Evolutionary conservation across 2,888 invertebrate species (phyloP), one percentile per base, ranked within the genome.

Genomic region (Cepaea hortensis): DNA sequence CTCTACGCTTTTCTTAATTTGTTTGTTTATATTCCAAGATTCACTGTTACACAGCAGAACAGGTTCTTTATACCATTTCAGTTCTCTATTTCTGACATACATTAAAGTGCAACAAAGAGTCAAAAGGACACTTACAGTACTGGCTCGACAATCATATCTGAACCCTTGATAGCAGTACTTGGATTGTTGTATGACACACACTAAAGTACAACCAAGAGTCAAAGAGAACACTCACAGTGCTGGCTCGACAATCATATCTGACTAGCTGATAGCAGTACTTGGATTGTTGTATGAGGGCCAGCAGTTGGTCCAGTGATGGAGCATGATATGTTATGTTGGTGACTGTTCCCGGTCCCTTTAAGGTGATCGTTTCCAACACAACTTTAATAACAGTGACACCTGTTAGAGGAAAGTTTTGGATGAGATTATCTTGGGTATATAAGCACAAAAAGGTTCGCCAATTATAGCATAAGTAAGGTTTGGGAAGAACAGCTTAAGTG

Each of bases 111-210:
- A 46, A 75, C 7, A 0, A 46, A 46, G 50, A 48, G 15, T 61
- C 20, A 18, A n/a, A 55, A 77, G 23, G 3, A 61, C 55, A 88
- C 88, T 85, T 87, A 93, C 93, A 87, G 88, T 88, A 15, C 91
- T 91, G 18, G 89, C 89, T 55, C 23, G 81, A 80, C 93, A 93
- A 84, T 90, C 89, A 73, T 89, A 90, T 87, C 89, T 92, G 82
- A 92, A n/a, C n/a, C n/a, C n/a, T n/a, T 91, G 91, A 83, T 90
- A 91, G 83, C 93, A 93, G 88, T 86, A 90, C 2, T 50, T 48
- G 11, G 92, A 91, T 82, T 91, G 91, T 83, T 90, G 7, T 55
- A 55, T 55, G 55, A 93, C 55, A 55, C 11, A 3, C 55, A 55
- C 3, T 55, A 55, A 55, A 11, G 11, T 55, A 9, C 7, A 46